Conservation (phyloP, 2,888 invertebrate species). For the Zygothrica quintamaculata region DNA sequence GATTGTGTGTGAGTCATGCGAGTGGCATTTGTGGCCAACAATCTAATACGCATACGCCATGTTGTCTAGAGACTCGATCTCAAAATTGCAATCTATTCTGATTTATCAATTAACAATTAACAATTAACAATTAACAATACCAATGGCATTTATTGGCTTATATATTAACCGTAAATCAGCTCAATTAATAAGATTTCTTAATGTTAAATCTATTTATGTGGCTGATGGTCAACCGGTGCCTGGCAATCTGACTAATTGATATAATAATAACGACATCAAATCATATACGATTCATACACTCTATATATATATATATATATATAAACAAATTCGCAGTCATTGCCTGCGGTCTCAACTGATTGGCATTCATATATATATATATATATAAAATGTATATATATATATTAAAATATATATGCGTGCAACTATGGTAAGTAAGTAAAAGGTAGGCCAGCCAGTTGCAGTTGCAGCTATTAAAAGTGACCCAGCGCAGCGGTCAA, state of each 20-base stretch:
- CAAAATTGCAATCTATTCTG: slow-evolving; percentile 3
- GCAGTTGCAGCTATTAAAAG: slow-evolving; percentile 60
- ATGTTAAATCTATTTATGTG: slow-evolving; percentile 61
- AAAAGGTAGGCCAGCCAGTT: slow-evolving; percentile 74
- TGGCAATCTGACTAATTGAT: slow-evolving; percentile 51
- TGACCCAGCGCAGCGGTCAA: slow-evolving; percentile 79
- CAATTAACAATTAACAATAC: too few relatives aligned
- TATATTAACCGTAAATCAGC: slow-evolving; percentile 54
- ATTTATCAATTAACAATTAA: slow-evolving; percentile 10
- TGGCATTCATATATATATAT: slow-evolving; percentile 55
- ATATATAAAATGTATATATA: too few relatives aligned
- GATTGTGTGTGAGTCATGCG: slow-evolving; percentile 54
- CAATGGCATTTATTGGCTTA: too few relatives aligned
- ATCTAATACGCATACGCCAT: slow-evolving; percentile 42
- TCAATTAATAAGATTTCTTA: slow-evolving; percentile 70
- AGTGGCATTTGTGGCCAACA: slow-evolving; percentile 42
- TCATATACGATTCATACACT: too few relatives aligned
- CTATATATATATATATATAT: slow-evolving; percentile 4
- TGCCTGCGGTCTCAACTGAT: slow-evolving; percentile 23
- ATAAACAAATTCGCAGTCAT: slow-evolving; percentile 55
- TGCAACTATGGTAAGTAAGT: slow-evolving; percentile 60
- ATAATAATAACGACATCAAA: slow-evolving; percentile 26
- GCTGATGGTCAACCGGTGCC: slow-evolving; percentile 72
- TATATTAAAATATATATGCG: slow-evolving; percentile 59
- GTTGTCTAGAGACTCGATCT: slow-evolving; percentile 14